Base-by-base conservation (phyloP, 1,140 invertebrate genomes). In the Heliothis virescens region DNA sequence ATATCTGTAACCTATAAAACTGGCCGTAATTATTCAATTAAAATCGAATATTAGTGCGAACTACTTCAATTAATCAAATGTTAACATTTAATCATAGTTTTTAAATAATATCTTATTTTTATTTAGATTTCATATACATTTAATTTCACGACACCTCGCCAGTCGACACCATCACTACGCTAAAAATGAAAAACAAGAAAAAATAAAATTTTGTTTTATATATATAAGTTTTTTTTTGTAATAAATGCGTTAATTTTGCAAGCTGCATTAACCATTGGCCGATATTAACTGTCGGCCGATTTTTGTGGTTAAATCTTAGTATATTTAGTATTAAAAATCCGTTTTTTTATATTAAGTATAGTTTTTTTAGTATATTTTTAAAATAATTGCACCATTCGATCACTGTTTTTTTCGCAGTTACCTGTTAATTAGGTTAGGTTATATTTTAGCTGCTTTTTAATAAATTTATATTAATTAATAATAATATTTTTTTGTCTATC, bases 131-230 rank as follows among this genome's bases (percentile, higher is more conserved):
- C 47, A 13, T 59, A 78, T 57, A 78, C 18, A 41, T 16, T 41
- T 41, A 4, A 9, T 53, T 48, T 69, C 78, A 73, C 13, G 57
- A 71, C 4, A 73, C 67, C 26, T 72, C 65, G 13, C 67, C 65
- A 3, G 78, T 73, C 69, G 65, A 50, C 78, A 63, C 55, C 53
- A 74, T 16, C 18, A 60, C 72, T 60, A 57, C 53, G 10, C 63
- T 80, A 78, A 82, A 82, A 72, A 83, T 50, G 59, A 69, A 80
- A 77, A 65, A 15, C 18, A 77, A 0, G 26, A 53, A 52, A 50
- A 77, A 67, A 77, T 53, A 77, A 65, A 57, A 67, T 29, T 26
- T 55, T 77, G 26, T 77, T 77, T 77, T 65, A 34, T 77, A 29
- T 11, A 18, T 71, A 69, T 50, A 16, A n/a, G 47, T 41, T 67